Conservation (phyloP, 2,888 invertebrate species). For the Phoenoteleia sp. region DNA sequence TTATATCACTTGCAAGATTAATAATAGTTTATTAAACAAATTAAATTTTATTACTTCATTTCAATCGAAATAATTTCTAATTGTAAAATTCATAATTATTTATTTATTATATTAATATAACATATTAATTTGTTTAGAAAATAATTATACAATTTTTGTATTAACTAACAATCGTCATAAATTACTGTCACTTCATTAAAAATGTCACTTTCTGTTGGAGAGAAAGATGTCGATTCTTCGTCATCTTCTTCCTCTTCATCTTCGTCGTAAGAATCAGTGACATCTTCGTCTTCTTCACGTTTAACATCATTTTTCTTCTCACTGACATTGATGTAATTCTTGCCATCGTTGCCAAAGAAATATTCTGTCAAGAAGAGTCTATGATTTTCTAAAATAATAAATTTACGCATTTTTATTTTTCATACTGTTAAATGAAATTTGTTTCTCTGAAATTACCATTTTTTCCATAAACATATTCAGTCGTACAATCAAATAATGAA, state of each 20-base stretch:
- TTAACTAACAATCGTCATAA: conserved; percentile 34
- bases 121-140: too few species aligned
- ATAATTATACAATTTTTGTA: too few species aligned
- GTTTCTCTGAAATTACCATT: too few species aligned
- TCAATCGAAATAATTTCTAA: too few species aligned
- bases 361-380: not conserved
- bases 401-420: too few species aligned
- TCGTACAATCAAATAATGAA: too few species aligned
- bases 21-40: not conserved
- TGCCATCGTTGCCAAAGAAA: conserved; percentile 32
- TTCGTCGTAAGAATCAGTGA: conserved; percentile 69
- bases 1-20: too few species aligned
- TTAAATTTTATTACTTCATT: too few species aligned
- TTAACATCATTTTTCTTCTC: conserved; percentile 18
- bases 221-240: conserved; percentile 28
- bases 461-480: too few species aligned
- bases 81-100: too few species aligned
- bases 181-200: conserved; percentile 4
- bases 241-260: conserved; percentile 68
- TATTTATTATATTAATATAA: too few species aligned
- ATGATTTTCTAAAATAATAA: not conserved
- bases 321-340: conserved; percentile 31
- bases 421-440: too few species aligned
- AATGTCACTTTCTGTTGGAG: not conserved
- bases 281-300: conserved; percentile 36